A percentile compares a stretch with the other conserved stretches of the same genome.
Conservation (phyloP, 2,888 invertebrate species). For the Gibbula magus region DNA sequence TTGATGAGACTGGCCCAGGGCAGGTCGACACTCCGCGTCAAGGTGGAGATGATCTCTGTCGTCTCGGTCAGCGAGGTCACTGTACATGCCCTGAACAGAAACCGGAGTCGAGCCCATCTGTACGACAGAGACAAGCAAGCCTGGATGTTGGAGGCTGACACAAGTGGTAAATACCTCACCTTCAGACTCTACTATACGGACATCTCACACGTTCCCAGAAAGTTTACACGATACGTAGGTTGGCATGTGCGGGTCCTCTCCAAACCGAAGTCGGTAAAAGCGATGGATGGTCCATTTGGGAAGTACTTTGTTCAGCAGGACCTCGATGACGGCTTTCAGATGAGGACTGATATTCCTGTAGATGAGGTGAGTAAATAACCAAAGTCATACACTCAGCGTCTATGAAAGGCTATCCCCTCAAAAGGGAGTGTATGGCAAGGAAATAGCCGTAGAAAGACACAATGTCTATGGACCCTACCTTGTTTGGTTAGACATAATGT, state of each 20-base stretch:
- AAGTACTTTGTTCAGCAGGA: conserved; percentile 88
- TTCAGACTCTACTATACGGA: conserved; percentile 80
- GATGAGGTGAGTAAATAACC: conserved; percentile 79
- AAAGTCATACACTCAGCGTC: no score
- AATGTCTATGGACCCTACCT: no score
- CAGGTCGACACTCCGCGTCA: conserved; percentile 78
- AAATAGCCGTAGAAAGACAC: no score
- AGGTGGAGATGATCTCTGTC: conserved; percentile 85
- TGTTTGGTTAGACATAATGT: no score
- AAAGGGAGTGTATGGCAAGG: no score
- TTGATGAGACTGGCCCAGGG: conserved; percentile 60
- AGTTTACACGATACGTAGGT: conserved; percentile 80
- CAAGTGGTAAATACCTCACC: conserved; percentile 85
- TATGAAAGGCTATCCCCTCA: no score
- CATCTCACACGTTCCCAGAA: conserved; percentile 83
- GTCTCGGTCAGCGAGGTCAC: conserved; percentile 82
- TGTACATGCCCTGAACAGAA: conserved; percentile 61
- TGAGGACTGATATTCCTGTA: conserved; percentile 86
- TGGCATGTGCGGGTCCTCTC: conserved; percentile 52
- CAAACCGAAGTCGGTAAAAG: conserved; percentile 75
- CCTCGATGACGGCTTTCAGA: conserved; percentile 86
- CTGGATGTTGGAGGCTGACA: conserved; percentile 86
- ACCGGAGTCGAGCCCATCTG: conserved; percentile 77
- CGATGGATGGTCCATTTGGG: conserved; percentile 85
- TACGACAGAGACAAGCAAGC: conserved; percentile 89